Conservation (phyloP, 2,888 invertebrate genomes). For the Athalia rosae region DNA sequence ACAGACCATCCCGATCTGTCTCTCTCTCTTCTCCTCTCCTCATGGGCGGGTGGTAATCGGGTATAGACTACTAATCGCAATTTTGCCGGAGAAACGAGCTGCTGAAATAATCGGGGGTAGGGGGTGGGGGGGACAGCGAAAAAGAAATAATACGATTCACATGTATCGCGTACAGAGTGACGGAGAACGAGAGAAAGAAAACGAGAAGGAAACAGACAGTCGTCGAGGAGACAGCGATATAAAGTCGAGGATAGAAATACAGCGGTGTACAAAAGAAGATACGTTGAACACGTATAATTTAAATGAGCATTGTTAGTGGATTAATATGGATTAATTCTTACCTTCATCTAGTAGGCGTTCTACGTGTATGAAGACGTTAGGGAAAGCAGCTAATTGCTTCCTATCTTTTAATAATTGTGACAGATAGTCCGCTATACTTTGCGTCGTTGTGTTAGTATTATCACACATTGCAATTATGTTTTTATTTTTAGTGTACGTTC, state of each 20-base stretch:
- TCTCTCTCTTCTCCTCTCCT: constrained; percentile 14
- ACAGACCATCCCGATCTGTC: constrained; percentile 10
- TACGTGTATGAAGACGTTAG: constrained; percentile 99
- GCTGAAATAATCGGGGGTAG: constrained; percentile 5
- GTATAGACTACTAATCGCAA: constrained; percentile 14
- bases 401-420: constrained; percentile 99
- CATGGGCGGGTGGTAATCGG: neutral
- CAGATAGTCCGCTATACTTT: constrained; percentile 99
- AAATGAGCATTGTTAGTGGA: constrained; percentile 32
- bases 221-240: neutral
- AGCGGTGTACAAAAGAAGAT: neutral
- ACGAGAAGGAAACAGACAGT: neutral
- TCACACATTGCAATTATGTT: constrained; percentile 67
- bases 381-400: constrained; percentile 99
- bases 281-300: constrained; percentile 19
- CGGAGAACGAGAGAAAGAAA: constrained; percentile 28
- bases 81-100: neutral
- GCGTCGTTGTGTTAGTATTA: constrained; percentile 82
- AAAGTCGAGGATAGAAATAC: neutral
- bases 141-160: neutral
- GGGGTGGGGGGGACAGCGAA: too few relatives aligned
- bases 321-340: constrained; percentile 74
- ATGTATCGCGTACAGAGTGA: neutral
- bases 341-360: constrained; percentile 99
- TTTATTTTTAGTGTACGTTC: constrained; percentile 42